These are phyloP conservation scores for Pocillopora meandrina DNA, from an alignment of 92 coral and sea anemone genomes.

Conservation along the genomic window DNA sequence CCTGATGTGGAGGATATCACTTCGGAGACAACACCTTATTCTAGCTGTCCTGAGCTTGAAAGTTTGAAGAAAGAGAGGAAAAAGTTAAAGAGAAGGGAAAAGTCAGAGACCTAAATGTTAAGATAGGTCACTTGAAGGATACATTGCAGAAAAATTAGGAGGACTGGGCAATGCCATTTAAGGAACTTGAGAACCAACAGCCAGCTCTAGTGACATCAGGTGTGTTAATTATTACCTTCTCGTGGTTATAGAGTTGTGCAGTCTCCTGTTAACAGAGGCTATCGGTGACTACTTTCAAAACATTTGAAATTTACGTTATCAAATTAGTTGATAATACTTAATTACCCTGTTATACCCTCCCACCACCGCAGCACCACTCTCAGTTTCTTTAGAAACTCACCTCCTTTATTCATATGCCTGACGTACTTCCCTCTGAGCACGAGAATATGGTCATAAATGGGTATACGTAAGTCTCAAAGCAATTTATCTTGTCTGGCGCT, in stretches of 20 bases:
- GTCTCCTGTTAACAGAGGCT: conserved; percentile 28
- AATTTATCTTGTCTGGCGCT: no score
- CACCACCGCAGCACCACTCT: no score
- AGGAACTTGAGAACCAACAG: conserved; percentile 39
- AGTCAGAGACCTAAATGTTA: conserved; percentile 21
- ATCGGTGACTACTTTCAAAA: neutral
- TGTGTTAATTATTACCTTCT: conserved; percentile 31
- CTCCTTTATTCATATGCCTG: no score
- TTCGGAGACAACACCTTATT: conserved; percentile 13
- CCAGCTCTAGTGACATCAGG: conserved; percentile 43
- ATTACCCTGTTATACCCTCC: no score
- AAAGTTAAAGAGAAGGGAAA: conserved; percentile 18
- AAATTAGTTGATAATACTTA: no score
- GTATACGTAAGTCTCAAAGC: no score
- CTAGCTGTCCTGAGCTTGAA: conserved; percentile 17
- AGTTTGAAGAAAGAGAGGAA: conserved; percentile 36
- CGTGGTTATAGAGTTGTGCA: conserved; percentile 20
- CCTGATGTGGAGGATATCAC: conserved; percentile 13
- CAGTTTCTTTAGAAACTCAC: no score
- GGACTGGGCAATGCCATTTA: conserved; percentile 36
- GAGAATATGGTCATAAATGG: no score
- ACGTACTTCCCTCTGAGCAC: no score
- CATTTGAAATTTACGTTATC: no score
- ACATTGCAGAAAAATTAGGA: conserved; percentile 25
- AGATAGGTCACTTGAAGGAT: conserved; percentile 28